These are phyloP conservation scores for Gadopsis bispinosus DNA, from an alignment of 2,797 vertebrate species.

Conservation along the genomic window DNA sequence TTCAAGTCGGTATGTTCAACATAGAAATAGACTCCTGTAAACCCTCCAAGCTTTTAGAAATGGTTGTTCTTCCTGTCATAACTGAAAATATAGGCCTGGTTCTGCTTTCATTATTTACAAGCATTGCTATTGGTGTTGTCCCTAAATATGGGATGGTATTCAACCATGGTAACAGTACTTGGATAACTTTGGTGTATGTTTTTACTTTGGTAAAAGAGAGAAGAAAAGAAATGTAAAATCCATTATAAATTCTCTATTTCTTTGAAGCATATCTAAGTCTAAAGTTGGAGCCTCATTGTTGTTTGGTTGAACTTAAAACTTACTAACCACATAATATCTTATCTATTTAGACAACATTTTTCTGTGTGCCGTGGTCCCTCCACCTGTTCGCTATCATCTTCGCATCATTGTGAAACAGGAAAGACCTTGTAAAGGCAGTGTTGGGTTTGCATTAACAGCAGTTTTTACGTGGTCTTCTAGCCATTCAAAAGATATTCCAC, in stretches of 20 bases:
- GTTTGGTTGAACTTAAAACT: slow-evolving; percentile 9
- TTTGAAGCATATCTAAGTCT: neutral
- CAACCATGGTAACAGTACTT: slow-evolving; percentile 4
- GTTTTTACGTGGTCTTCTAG: neutral
- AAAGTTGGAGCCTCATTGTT: slow-evolving; percentile 1
- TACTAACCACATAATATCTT: neutral
- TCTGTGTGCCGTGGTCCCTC: no score
- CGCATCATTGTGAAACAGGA: slow-evolving; percentile 9
- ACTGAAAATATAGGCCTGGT: slow-evolving; percentile 5
- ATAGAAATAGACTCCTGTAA: slow-evolving; percentile 20
- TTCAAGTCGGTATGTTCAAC: neutral
- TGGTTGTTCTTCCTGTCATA: neutral
- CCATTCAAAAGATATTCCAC: neutral
- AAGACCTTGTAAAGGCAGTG: neutral
- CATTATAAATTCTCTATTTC: neutral
- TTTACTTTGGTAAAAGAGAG: neutral
- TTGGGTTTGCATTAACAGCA: neutral
- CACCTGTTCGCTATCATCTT: neutral
- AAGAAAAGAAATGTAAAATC: neutral
- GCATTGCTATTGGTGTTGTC: neutral
- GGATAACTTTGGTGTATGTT: neutral
- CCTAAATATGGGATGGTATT: neutral
- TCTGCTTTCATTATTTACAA: slow-evolving; percentile 11
- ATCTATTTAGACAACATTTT: neutral
- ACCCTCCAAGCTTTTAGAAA: slow-evolving; percentile 3